These are phyloP conservation scores for Luperina nickerlii DNA, from an alignment of 2,888 invertebrate species.

Conservation along the genomic window DNA sequence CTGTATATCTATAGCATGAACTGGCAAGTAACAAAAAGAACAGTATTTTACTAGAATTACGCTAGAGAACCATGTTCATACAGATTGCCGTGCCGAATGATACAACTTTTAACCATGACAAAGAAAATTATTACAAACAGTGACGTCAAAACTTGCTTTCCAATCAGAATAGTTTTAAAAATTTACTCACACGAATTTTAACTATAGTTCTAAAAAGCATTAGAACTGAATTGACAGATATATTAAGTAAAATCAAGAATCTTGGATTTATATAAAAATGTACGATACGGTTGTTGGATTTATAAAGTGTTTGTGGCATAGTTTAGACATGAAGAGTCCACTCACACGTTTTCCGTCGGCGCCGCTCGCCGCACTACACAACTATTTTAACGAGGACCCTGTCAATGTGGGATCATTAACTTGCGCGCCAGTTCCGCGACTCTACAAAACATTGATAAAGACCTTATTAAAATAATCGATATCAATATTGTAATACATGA, in stretches of 20 bases:
- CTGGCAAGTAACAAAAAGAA: conserved; percentile 89
- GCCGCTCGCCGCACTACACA: conserved; percentile 71
- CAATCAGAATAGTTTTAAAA: conserved; percentile 72
- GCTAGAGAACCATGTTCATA: conserved; percentile 87
- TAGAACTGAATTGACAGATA: conserved; percentile 74
- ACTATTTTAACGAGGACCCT: conserved; percentile 72
- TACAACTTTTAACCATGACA: conserved; percentile 77
- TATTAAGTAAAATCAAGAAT: conserved; percentile 56
- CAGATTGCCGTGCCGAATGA: conserved; percentile 82
- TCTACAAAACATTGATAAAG: conserved; percentile 69
- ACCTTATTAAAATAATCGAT: conserved; percentile 69
- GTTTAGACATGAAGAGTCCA: conserved; percentile 55
- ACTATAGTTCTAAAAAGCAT: conserved; percentile 83
- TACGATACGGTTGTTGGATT: conserved; percentile 68
- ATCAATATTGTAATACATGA: conserved; percentile 71
- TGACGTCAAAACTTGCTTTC: conserved; percentile 78
- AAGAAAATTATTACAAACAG: conserved; percentile 76
- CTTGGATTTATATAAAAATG: conserved; percentile 75
- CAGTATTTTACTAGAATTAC: conserved; percentile 86
- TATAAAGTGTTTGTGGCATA: conserved; percentile 74
- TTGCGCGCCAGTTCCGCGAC: conserved; percentile 52
- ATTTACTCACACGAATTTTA: conserved; percentile 80
- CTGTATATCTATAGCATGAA: conserved; percentile 90
- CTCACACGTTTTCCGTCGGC: conserved; percentile 55
- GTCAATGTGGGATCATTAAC: conserved; percentile 64